These are phyloP conservation scores for Proteles cristata DNA, from an alignment of 2,113 vertebrate genomes.

Conservation along the genomic window DNA sequence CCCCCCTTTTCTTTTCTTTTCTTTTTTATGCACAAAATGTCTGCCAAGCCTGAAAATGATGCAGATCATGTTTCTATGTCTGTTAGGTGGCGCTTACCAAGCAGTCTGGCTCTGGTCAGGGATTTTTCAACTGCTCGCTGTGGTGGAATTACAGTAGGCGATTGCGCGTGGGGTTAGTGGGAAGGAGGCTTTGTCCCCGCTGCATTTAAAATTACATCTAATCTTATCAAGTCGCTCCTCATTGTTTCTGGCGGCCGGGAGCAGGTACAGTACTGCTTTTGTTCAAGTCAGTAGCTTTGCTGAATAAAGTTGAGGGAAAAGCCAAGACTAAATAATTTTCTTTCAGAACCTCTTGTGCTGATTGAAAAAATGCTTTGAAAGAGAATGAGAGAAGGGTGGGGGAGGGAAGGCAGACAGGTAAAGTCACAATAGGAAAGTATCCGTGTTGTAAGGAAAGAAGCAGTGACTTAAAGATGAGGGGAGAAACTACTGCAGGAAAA, in stretches of 20 bases:
- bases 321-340: constrained; percentile 86
- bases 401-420: constrained; percentile 64
- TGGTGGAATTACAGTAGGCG: constrained; percentile 88
- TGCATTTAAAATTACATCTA: constrained; percentile 90
- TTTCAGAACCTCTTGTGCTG: constrained; percentile 86
- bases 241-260: constrained; percentile 90
- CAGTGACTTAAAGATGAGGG: neutral
- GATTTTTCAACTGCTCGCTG: constrained; percentile 85
- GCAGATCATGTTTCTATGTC: constrained; percentile 85
- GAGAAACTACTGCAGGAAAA: neutral
- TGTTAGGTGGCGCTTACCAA: constrained; percentile 83
- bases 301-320: constrained; percentile 87
- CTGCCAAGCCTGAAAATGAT: constrained; percentile 85
- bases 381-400: neutral
- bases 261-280: constrained; percentile 95
- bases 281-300: constrained; percentile 89
- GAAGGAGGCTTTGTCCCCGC: constrained; percentile 87
- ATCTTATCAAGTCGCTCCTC: constrained; percentile 91
- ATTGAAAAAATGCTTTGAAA: constrained; percentile 81
- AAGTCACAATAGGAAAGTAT: constrained; percentile 70
- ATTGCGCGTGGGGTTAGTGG: constrained; percentile 81
- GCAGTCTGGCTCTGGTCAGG: constrained; percentile 87
- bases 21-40: constrained; percentile 83
- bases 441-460: neutral
- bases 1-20: neutral